Base-by-base conservation (phyloP, 2,797 vertebrate genomes). In the Micrastur ruficollis region DNA sequence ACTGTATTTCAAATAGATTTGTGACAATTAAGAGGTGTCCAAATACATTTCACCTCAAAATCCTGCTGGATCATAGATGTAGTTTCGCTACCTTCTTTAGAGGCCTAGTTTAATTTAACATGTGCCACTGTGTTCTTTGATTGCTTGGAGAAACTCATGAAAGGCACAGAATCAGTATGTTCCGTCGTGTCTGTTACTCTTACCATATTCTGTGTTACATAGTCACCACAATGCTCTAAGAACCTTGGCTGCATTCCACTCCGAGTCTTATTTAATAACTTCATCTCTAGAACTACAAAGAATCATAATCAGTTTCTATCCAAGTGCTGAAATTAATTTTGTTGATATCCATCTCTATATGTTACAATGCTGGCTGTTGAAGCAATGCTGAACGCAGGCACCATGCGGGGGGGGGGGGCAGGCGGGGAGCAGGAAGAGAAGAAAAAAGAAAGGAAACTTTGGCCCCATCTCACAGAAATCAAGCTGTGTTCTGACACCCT, bases 301-400 rank as follows among this genome's bases (percentile, higher is more conserved):
- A 81, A n/a, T 89, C 92, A 34, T 65, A 93, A 93, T 83, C 67
- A 86, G 71, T 89, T 95, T 97, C 86, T 85, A 84, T 78, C 90
- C 85, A 89, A 79, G 86, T 23, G 11, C 85, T 96, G 72, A 97
- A 97, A 97, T 90, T 94, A 79, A 86, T 93, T 89, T 95, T 53
- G 70, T 81, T 34, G 49, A 87, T 96, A 89, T 95, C 71, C 71
- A 92, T 94, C 78, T 85, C 65, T 85, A 56, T 50, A 36, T 79
- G 67, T 81, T 79, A 89, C 81, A 96, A 78, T 89, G 53, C 49
- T 85, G 68, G 49, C 90, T 93, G 83, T 92, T 96, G 88, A 93
- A 92, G 44, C 52, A 82, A 85, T 80, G 83, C 95, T 96, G 93
- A 95, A 97, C 95, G 86, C 90, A 95, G 81, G 90, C 38, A 93